Evolutionary conservation across 1,140 invertebrate genomes (phyloP).

Genomic region (Nasonia longicornis): DNA sequence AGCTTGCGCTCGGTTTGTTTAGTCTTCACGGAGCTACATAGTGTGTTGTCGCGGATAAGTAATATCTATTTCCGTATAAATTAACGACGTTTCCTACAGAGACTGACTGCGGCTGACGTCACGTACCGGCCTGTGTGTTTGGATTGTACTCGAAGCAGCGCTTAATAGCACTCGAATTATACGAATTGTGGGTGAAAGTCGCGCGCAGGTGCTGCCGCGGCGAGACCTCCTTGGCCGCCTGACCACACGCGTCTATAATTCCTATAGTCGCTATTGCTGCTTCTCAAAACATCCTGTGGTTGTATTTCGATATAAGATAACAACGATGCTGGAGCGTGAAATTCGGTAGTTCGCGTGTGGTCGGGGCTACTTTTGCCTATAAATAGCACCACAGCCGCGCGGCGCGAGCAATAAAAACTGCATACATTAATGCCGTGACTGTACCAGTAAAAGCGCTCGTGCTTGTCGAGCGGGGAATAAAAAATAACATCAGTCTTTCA

Average conservation of each 20-base stretch:
- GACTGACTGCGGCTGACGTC: constrained; percentile 1
- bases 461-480: no score
- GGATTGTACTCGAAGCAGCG: background rate
- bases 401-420: no score
- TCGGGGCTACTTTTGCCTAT: background rate
- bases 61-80: constrained; percentile 33
- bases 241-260: constrained; percentile 27
- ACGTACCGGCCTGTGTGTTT: background rate
- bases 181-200: constrained; percentile 27
- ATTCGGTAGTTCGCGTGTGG: background rate
- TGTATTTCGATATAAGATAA: background rate
- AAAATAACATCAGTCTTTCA: no score
- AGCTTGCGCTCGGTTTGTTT: constrained; percentile 6
- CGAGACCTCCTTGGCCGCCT: background rate
- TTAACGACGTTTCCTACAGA: constrained; percentile 7
- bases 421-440: no score
- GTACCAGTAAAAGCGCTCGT: no score
- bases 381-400: background rate
- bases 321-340: background rate
- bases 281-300: background rate
- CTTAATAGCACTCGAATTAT: constrained; percentile 28
- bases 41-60: background rate
- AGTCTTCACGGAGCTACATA: background rate
- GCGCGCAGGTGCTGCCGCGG: background rate
- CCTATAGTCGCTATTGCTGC: no score